Percentiles rank a stretch among this genome's conserved stretches.
These are phyloP conservation scores for Erpornis zantholeuca DNA, from an alignment of 2,113 vertebrate genomes.

Conservation along the genomic window DNA sequence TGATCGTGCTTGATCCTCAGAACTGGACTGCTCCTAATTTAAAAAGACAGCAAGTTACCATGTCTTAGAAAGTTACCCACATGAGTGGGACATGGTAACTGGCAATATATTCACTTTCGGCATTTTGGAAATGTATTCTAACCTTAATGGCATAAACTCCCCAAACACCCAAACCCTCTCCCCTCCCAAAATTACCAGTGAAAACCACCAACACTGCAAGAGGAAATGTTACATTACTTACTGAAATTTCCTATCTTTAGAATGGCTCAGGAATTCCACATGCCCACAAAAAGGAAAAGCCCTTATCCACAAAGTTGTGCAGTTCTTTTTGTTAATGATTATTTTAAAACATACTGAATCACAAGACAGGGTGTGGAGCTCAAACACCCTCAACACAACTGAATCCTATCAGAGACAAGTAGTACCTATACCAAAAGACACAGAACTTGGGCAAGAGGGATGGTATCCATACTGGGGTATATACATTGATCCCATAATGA, in stretches of 20 bases:
- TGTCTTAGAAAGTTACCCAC: neutral
- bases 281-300: neutral
- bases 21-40: neutral
- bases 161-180: neutral
- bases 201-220: neutral
- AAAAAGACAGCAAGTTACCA: neutral
- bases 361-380: neutral
- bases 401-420: neutral
- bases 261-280: neutral
- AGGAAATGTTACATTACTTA: neutral
- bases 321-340: neutral
- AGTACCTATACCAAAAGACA: neutral
- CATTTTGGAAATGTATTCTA: neutral
- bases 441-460: neutral
- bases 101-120: neutral
- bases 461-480: neutral
- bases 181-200: fast-evolving
- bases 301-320: neutral
- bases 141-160: neutral
- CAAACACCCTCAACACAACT: neutral
- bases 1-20: too few species aligned
- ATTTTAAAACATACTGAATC: neutral
- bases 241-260: neutral
- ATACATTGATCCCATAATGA: neutral
- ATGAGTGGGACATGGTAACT: neutral